Evolutionary conservation across 2,888 invertebrate genomes (phyloP), one percentile per base, ranked within the genome.

Genomic region (Netelia fuscicornis): DNA sequence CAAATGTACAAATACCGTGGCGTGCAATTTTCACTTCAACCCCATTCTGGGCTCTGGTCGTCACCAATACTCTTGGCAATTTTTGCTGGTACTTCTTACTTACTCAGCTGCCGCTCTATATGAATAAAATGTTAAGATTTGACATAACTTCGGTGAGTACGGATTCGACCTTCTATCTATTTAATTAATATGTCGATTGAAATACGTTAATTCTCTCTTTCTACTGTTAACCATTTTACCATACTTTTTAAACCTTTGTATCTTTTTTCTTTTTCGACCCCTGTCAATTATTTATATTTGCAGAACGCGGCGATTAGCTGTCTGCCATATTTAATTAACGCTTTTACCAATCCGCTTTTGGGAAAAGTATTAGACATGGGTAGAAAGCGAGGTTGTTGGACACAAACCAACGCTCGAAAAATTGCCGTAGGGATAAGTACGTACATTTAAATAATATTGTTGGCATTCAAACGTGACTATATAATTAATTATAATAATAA

Each of bases 61-160:
- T 93, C 3, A 94, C 94, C 1, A 95, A 95, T 87, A 92, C 93
- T 9, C 91, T 94, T 0, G 94, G 94, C 42, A 95, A 94, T 85
- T 95, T 94, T 91, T 93, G 93, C 8, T 95, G 94, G 92, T 95
- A 94, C 90, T 95, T 94, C 52, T 87, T 95, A 25, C 90, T 95
- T 5, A 95, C 95, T 0, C 93, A 95, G 68, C 88, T 95, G 86
- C 95, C 95, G 0, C 90, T 94, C 11, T 95, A 95, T 87, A 94
- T 95, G 92, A 94, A 93, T 74, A 93, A 93, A 72, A 93, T 95
- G 74, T 90, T 95, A 6, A 89, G 93, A 75, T 95, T 93, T 84
- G 89, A 95, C 76, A 93, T 95, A 1, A 93, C 92, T 87, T 86
- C 93, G 81, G 95, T 95, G 88, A 92, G 92, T 91, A 68, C 54